These are phyloP conservation scores for Drosophila truncata DNA, from an alignment of 1,140 invertebrate genomes.

Conservation along the genomic window DNA sequence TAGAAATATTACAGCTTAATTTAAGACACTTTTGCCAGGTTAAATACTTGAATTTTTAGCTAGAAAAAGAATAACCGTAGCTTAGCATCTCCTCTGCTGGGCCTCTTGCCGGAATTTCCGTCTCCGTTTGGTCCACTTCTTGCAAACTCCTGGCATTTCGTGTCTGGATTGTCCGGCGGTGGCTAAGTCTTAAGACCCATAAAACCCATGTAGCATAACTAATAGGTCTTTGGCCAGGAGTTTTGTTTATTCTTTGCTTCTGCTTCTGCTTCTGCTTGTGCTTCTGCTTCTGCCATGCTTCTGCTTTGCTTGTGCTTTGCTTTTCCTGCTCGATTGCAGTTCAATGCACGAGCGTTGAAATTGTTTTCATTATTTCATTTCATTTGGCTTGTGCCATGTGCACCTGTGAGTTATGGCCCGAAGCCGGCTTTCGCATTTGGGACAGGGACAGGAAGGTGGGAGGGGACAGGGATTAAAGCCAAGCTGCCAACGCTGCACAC, in stretches of 20 bases:
- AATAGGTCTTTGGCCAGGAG: slow-evolving; percentile 65
- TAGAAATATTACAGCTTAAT: too few species aligned
- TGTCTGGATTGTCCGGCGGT: slow-evolving; percentile 42
- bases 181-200: slow-evolving; percentile 54
- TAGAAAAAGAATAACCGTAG: not conserved
- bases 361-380: slow-evolving; percentile 82
- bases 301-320: slow-evolving; percentile 5
- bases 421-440: slow-evolving; percentile 11
- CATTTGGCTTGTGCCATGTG: slow-evolving; percentile 70
- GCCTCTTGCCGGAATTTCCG: not conserved
- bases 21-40: not conserved
- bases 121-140: not conserved
- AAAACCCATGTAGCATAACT: slow-evolving; percentile 75
- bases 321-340: slow-evolving; percentile 56
- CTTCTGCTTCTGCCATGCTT: slow-evolving; percentile 8
- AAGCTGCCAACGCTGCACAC: slow-evolving; percentile 21
- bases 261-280: not conserved
- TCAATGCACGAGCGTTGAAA: slow-evolving; percentile 74
- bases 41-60: not conserved
- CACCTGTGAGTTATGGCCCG: slow-evolving; percentile 73
- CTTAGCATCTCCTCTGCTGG: not conserved
- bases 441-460: not conserved
- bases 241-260: slow-evolving; percentile 55
- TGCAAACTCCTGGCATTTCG: slow-evolving; percentile 7
- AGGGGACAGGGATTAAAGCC: slow-evolving; percentile 25